Base-by-base conservation (phyloP, 1,140 invertebrate genomes). In the Drosophila eugracilis region DNA sequence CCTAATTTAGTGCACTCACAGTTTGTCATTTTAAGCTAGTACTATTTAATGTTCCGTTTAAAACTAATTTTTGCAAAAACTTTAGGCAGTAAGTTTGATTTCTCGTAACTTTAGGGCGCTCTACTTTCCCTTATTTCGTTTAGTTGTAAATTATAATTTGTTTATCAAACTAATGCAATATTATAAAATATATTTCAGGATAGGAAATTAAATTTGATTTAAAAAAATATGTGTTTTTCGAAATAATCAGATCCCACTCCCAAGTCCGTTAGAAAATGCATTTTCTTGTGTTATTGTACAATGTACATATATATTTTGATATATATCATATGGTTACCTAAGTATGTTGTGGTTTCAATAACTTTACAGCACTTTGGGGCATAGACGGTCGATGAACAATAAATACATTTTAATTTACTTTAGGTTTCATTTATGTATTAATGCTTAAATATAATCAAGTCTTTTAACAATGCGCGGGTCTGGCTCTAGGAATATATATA, bases 391-490 rank as follows among this genome's bases (percentile, higher is more conserved):
- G 63, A 63, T 58, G 45, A 83, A 83, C 79, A 83, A 83, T 84
- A 83, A 83, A 83, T 83, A 83, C 41, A 45, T 48, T 37, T 76
- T 58, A 55, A 37, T 41, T 69, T 60, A 65, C 45, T n/a, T 83
- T 78, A 53, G 28, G 55, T 45, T 39, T 63, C 30, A 49, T 54
- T 62, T 63, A 65, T 60, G 47, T 84, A 59, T 47, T 66, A 79
- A 67, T 73, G 81, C 80, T 85, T 85, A 85, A 69, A 86, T 77
- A 52, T 85, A 80, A 85, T 85, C 80, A 85, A 85, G 80, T 85
- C 80, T 85, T 86, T 77, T 86, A 80, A 84, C 80, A 73, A 85
- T 85, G 80, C 63, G 75, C 55, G 80, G 75, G 75, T 70, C 60
- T 73, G 65, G 45, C 57, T 79, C 55, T 84, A 85, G 65, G 76